These are phyloP conservation scores for Oopsacas minuta DNA, from an alignment of 37 sponge, comb jelly and placozoan species.

Conservation along the genomic window DNA sequence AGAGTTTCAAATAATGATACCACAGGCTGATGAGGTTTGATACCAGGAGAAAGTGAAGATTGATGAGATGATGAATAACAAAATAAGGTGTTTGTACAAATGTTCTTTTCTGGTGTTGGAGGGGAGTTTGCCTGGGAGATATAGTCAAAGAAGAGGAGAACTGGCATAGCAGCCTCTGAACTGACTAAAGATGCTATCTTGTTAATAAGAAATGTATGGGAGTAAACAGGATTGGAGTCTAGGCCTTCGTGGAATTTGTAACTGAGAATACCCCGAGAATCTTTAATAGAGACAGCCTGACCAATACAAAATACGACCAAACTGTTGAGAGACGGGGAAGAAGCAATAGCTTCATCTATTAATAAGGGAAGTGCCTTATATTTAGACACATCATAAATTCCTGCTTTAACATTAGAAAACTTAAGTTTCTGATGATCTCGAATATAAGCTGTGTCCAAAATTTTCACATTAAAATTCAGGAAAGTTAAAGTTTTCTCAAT, in stretches of 20 bases:
- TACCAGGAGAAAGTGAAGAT: background rate
- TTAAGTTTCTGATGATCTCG: background rate
- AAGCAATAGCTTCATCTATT: background rate
- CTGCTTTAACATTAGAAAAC: background rate
- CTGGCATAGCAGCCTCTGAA: background rate
- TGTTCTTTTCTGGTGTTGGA: background rate
- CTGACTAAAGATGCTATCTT: background rate
- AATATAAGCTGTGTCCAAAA: background rate
- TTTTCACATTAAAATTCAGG: background rate
- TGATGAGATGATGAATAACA: background rate
- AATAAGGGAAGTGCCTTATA: background rate
- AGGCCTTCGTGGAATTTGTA: background rate
- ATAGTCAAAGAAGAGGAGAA: conserved; percentile 1
- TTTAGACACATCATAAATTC: background rate
- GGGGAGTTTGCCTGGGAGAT: background rate
- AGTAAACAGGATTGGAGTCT: background rate
- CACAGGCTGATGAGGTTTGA: background rate
- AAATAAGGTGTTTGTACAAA: background rate
- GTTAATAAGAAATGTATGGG: background rate
- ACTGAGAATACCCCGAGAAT: background rate
- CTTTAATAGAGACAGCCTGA: background rate
- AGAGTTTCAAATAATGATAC: background rate
- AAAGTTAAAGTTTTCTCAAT: background rate
- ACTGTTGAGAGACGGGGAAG: background rate
- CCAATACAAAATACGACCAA: background rate